Conservation (phyloP, 2,113 vertebrate genomes). For the Formicarius rufipectus region DNA sequence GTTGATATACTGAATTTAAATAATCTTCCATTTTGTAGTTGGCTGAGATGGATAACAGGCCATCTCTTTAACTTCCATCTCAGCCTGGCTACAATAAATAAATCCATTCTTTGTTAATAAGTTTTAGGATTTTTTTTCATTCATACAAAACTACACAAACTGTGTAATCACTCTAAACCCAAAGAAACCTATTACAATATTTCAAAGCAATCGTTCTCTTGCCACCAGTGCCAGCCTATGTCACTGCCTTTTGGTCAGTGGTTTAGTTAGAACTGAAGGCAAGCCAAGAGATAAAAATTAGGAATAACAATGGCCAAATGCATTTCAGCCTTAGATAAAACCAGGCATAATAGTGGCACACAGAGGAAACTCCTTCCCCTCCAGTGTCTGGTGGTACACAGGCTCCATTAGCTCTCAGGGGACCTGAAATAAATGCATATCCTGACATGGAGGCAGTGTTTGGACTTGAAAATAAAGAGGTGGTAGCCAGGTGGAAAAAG, state of each 20-base stretch:
- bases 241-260: not conserved
- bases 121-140: not conserved
- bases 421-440: not conserved
- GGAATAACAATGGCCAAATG: not conserved
- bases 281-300: not conserved
- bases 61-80: not conserved
- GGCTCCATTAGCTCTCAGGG: not conserved
- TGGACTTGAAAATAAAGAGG: not conserved
- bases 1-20: not conserved
- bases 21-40: not conserved
- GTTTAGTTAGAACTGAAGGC: not conserved
- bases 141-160: not conserved
- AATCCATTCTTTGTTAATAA: not conserved
- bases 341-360: rapidly evolving
- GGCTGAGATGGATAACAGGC: not conserved
- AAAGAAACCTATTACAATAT: not conserved
- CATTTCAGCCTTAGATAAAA: not conserved
- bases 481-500: not conserved
- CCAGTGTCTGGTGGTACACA: rapidly evolving
- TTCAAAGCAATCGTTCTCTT: not conserved
- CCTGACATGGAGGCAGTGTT: rapidly evolving
- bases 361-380: not conserved
- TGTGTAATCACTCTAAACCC: not conserved
- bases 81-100: not conserved
- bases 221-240: not conserved